These are phyloP conservation scores for Thera britannica DNA, from an alignment of 2,888 invertebrate species.

Conservation along the genomic window DNA sequence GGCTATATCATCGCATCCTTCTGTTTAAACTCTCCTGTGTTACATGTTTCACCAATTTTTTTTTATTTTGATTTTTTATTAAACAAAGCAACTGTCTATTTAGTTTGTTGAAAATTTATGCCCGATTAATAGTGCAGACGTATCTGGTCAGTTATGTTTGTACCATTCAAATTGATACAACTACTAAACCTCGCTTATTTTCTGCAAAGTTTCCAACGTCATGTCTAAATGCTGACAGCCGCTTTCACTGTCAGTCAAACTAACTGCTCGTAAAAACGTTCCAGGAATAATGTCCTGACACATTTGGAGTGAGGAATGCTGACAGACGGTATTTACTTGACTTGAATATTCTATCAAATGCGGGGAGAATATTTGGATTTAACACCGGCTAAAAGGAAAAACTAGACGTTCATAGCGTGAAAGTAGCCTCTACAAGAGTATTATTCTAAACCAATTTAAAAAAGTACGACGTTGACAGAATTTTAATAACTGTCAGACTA, in stretches of 20 bases:
- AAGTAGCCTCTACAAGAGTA: no score
- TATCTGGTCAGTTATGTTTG: no score
- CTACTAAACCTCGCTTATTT: not conserved
- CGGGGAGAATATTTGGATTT: constrained; percentile 43
- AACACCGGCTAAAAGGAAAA: not conserved
- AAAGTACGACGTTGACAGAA: no score
- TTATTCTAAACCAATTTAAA: no score
- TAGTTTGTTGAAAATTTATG: constrained; percentile 13
- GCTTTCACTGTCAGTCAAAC: constrained; percentile 20
- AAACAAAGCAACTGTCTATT: constrained; percentile 1
- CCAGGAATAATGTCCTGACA: constrained; percentile 51
- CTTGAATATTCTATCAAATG: constrained; percentile 56
- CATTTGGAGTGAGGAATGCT: constrained; percentile 52
- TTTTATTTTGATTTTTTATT: not conserved
- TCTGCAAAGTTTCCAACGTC: constrained; percentile 5
- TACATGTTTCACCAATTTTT: no score
- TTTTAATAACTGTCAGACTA: no score
- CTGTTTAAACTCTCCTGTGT: no score
- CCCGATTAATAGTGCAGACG: no score
- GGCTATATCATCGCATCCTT: no score
- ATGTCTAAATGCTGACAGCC: constrained; percentile 25
- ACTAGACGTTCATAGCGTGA: no score
- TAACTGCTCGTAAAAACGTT: constrained; percentile 42
- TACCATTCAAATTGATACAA: no score
- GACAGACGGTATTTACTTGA: constrained; percentile 33